phyloP scores from a whole-genome alignment of 2,888 invertebrate species.

The Metacarcinus magister region DNA sequence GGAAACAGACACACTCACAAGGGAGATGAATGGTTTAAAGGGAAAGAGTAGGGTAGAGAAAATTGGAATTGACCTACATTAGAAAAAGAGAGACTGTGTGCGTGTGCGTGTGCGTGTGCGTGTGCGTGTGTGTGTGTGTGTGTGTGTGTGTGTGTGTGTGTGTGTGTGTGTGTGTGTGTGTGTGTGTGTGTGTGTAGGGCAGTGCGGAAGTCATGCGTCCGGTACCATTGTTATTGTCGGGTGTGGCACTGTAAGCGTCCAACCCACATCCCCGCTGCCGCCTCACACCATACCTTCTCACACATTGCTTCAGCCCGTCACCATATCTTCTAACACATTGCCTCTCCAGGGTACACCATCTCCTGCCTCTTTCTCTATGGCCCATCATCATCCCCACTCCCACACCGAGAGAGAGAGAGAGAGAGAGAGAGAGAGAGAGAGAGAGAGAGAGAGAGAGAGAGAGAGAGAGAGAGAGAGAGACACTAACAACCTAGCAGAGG shows the following conservation, averaged over 20 bases:
- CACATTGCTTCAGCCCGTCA: not conserved
- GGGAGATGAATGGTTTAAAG: not conserved
- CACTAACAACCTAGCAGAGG: conserved; percentile 38
- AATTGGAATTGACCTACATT: not conserved
- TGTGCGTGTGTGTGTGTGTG: not conserved
- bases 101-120: not conserved
- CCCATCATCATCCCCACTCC: not conserved
- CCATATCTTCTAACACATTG: not conserved
- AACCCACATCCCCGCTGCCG: not conserved
- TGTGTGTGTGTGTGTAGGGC: not conserved
- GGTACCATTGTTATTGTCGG: not conserved
- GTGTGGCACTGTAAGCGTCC: not conserved
- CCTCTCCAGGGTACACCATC: not conserved
- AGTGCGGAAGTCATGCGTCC: conserved; percentile 7
- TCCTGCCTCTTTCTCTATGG: not conserved
- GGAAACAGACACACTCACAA: too few species aligned
- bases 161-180: not conserved
- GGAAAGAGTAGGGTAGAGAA: not conserved
- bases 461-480: conserved; percentile 53
- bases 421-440: conserved; percentile 6
- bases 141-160: not conserved
- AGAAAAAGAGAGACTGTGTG: not conserved
- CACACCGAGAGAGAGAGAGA: not conserved
- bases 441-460: conserved; percentile 50
- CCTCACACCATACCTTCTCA: not conserved